Conservation (phyloP, 2,113 vertebrate species). For the Poeciliopsis occidentalis region DNA sequence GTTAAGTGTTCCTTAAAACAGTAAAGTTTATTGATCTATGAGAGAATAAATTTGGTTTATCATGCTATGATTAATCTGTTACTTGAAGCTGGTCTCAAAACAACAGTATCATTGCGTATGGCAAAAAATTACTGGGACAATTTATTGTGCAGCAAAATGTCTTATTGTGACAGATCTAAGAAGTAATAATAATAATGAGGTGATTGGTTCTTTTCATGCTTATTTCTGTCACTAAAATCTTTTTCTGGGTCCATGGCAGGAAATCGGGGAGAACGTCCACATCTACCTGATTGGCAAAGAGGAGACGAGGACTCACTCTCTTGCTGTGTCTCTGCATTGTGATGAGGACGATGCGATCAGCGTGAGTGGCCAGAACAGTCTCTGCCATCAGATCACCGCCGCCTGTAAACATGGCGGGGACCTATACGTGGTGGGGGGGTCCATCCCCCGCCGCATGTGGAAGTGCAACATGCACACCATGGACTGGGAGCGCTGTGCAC, state of each 20-base stretch:
- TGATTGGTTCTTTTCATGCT: not conserved
- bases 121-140: too few species aligned
- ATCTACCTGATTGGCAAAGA: constrained; percentile 98
- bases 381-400: constrained; percentile 97
- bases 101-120: too few species aligned
- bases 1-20: too few species aligned
- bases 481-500: constrained; percentile 98
- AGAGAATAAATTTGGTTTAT: too few species aligned
- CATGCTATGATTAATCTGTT: too few species aligned
- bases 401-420: constrained; percentile 96
- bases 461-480: constrained; percentile 98
- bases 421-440: constrained; percentile 96
- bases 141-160: too few species aligned
- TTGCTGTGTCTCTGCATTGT: constrained; percentile 94
- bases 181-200: too few species aligned
- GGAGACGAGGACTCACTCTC: constrained; percentile 92
- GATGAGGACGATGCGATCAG: constrained; percentile 93
- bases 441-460: constrained; percentile 98
- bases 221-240: not conserved
- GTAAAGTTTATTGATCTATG: too few species aligned
- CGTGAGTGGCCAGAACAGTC: constrained; percentile 95
- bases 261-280: constrained; percentile 97
- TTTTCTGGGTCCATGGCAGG: constrained; percentile 73
- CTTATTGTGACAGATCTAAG: too few species aligned
- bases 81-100: too few species aligned